Evolutionary conservation across 2,888 invertebrate species (phyloP).

Genomic region (Colletes collaris): DNA sequence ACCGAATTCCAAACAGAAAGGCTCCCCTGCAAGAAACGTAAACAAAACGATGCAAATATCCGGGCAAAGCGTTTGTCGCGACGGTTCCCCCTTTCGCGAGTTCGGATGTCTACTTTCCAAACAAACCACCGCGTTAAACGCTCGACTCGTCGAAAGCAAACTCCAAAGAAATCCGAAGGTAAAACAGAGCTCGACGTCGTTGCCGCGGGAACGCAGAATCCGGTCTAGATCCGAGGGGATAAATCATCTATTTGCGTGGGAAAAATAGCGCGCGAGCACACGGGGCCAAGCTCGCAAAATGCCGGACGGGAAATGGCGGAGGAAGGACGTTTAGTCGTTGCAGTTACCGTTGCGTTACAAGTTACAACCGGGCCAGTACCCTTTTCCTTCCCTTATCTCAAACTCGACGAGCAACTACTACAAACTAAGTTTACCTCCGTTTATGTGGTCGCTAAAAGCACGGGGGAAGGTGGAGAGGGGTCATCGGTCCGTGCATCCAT

Average conservation of each 20-base stretch:
- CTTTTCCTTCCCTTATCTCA: slow-evolving; percentile 21
- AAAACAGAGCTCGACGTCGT: slow-evolving; percentile 7
- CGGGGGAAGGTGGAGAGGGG: background rate
- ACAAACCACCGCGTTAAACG: slow-evolving; percentile 24
- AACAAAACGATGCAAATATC: slow-evolving; percentile 7
- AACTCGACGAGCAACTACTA: slow-evolving; percentile 41
- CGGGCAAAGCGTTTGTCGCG: background rate
- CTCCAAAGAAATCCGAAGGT: slow-evolving; percentile 15
- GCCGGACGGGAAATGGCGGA: slow-evolving; percentile 18
- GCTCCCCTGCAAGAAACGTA: background rate
- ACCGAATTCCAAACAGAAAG: background rate
- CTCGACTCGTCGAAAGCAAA: slow-evolving; percentile 7
- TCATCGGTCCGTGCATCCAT: slow-evolving; percentile 29
- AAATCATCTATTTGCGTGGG: slow-evolving; percentile 11
- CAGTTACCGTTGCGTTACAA: slow-evolving; percentile 31
- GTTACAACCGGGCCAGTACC: slow-evolving; percentile 11
- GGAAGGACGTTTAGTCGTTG: slow-evolving; percentile 36
- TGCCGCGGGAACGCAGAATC: background rate
- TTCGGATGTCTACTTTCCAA: slow-evolving; percentile 15
- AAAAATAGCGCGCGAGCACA: slow-evolving; percentile 16
- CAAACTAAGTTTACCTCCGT: slow-evolving; percentile 53
- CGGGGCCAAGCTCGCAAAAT: slow-evolving; percentile 2
- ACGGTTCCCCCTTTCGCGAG: background rate
- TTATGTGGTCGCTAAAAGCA: slow-evolving; percentile 45
- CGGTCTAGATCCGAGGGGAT: slow-evolving; percentile 1